Conservation (phyloP, 2,888 invertebrate species). For the Eupithecia exiguata region DNA sequence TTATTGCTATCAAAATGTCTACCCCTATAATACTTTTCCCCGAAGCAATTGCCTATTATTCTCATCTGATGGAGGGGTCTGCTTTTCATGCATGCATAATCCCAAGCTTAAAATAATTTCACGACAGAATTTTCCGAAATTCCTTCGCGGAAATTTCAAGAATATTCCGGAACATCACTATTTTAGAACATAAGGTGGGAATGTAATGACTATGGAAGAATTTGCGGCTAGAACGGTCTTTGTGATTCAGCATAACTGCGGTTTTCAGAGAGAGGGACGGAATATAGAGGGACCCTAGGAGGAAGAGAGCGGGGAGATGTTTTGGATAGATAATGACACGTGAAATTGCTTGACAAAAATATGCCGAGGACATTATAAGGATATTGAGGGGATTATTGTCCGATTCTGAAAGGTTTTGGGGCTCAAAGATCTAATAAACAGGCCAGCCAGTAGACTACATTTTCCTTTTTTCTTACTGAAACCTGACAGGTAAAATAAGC, state of each 20-base stretch:
- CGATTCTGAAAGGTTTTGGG: slow-evolving; percentile 2
- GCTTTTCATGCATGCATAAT: not conserved
- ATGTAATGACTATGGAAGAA: slow-evolving; percentile 46
- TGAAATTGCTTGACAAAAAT: slow-evolving; percentile 28
- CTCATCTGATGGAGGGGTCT: not conserved
- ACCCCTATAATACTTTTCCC: not conserved
- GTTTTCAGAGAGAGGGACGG: slow-evolving; percentile 19
- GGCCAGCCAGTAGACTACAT: not conserved
- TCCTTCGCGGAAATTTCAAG: not conserved
- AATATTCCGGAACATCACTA: slow-evolving; percentile 32
- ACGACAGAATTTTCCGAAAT: slow-evolving; percentile 2
- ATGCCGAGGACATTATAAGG: slow-evolving; percentile 6
- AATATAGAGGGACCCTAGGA: not conserved
- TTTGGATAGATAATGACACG: slow-evolving; percentile 28
- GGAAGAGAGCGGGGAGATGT: not conserved
- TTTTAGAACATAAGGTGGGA: slow-evolving; percentile 34
- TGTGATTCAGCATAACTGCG: slow-evolving; percentile 41
- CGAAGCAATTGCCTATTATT: not conserved
- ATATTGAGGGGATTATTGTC: slow-evolving; percentile 3
- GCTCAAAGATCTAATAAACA: not conserved
- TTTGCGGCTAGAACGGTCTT: slow-evolving; percentile 39
- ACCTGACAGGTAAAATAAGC: too few relatives aligned
- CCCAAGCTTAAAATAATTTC: not conserved
- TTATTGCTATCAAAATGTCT: not conserved
- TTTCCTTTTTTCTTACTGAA: too few relatives aligned